These are phyloP conservation scores for Drosophila meridionalis DNA, from an alignment of 2,888 invertebrate species.

Conservation along the genomic window DNA sequence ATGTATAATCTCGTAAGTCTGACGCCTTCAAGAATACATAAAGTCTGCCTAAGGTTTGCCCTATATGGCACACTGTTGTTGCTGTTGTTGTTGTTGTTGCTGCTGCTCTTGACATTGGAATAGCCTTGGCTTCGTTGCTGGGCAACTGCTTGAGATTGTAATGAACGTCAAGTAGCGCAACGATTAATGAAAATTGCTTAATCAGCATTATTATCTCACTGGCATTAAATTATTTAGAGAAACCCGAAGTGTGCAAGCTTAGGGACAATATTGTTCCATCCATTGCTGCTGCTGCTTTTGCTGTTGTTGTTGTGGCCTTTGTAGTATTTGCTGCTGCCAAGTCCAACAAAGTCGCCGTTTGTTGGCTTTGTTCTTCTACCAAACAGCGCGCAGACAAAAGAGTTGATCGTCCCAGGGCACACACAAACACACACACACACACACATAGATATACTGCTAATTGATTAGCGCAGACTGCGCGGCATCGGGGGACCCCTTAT, in stretches of 20 bases:
- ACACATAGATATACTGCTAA: slow-evolving; percentile 46
- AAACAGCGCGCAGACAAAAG: slow-evolving; percentile 42
- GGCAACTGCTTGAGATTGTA: slow-evolving; percentile 63
- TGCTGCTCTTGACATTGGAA: slow-evolving; percentile 26
- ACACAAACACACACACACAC: slow-evolving; percentile 13
- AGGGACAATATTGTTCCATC: slow-evolving; percentile 29
- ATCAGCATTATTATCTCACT: slow-evolving; percentile 79
- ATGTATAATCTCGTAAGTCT: slow-evolving; percentile 12
- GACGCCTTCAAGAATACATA: slow-evolving; percentile 21
- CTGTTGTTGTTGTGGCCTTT: slow-evolving; percentile 6
- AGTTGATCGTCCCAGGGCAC: slow-evolving; percentile 38
- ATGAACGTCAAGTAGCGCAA: slow-evolving; percentile 73
- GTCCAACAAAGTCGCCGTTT: slow-evolving; percentile 52
- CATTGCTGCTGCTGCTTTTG: slow-evolving; percentile 10
- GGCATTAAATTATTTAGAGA: slow-evolving; percentile 75
- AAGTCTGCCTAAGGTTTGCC: slow-evolving; percentile 19
- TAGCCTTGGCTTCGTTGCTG: slow-evolving; percentile 33
- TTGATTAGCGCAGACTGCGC: slow-evolving; percentile 49
- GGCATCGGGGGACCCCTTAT: slow-evolving; percentile 15
- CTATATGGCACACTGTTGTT: slow-evolving; percentile 14
- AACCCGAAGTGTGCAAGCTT: slow-evolving; percentile 43
- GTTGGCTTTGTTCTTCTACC: slow-evolving; percentile 47
- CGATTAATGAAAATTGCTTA: slow-evolving; percentile 81
- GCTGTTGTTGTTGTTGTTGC: neutral
- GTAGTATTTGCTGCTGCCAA: slow-evolving; percentile 28